Percentiles rank a stretch among this genome's conserved stretches.
Conservation (phyloP, 2,797 vertebrate genomes). For the Masticophis lateralis region DNA sequence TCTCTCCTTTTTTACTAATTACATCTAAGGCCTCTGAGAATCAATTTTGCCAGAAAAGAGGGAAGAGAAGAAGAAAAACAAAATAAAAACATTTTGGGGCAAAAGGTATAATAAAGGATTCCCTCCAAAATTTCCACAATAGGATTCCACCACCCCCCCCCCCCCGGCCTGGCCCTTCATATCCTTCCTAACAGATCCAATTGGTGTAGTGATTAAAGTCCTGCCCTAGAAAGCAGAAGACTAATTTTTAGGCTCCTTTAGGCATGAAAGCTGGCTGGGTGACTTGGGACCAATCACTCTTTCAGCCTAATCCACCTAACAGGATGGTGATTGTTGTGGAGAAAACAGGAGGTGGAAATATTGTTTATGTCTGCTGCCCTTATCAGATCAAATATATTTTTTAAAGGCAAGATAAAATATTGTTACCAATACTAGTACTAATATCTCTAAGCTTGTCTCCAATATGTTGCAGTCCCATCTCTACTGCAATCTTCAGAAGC, state of each 20-base stretch:
- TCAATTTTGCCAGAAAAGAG: background rate
- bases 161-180: background rate
- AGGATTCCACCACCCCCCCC: background rate
- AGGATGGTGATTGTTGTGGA: background rate
- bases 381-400: background rate
- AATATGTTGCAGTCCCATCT: background rate
- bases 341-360: background rate
- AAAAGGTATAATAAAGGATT: background rate
- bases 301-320: background rate
- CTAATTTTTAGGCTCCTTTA: background rate
- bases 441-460: background rate
- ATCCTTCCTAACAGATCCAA: background rate
- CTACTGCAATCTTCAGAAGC: background rate
- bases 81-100: background rate
- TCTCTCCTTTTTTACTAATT: background rate
- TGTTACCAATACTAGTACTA: background rate
- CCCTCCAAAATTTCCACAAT: background rate
- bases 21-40: background rate
- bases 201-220: background rate
- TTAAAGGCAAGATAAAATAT: background rate
- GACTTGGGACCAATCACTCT: background rate
- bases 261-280: background rate
- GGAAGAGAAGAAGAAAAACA: background rate
- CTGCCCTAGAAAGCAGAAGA: background rate
- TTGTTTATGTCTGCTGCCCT: background rate